A percentile compares a stretch with the other conserved stretches of the same genome.
These are phyloP conservation scores for Lucilia cuprina DNA, from an alignment of 1,140 invertebrate species.

Conservation along the genomic window DNA sequence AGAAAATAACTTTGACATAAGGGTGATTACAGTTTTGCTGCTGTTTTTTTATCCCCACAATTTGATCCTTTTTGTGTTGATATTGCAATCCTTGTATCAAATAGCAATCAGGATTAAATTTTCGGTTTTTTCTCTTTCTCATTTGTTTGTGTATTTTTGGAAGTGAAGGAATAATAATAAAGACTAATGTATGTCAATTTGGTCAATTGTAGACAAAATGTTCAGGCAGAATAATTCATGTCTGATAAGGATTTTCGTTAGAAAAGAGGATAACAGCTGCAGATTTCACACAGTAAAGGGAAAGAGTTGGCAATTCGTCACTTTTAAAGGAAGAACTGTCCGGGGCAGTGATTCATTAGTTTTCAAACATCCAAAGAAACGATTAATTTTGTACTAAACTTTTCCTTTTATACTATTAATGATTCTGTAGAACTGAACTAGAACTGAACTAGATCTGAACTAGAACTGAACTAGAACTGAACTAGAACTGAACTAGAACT, in stretches of 20 bases:
- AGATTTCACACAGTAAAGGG: not conserved
- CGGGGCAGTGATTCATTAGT: no score
- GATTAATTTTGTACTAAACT: no score
- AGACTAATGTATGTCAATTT: not conserved
- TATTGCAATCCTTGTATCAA: not conserved
- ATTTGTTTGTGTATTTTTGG: not conserved
- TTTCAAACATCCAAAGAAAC: no score
- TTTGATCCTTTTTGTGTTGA: not conserved
- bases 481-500: no score
- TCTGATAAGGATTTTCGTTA: not conserved
- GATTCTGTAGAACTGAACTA: no score
- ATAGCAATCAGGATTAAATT: not conserved
- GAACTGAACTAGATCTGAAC: no score
- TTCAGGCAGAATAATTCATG: no score
- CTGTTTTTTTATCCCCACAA: not conserved
- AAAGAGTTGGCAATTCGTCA: not conserved
- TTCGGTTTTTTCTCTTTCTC: not conserved
- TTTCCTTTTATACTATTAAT: no score
- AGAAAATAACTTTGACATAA: conserved; percentile 6
- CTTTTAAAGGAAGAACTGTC: no score
- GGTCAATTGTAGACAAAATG: not conserved
- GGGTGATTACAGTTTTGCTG: conserved; percentile 10
- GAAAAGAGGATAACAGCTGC: not conserved
- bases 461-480: no score
- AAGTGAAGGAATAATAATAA: not conserved